Evolutionary conservation across 37 sponge, comb jelly and placozoan species (phyloP).

Genomic region (Crambe crambe): DNA sequence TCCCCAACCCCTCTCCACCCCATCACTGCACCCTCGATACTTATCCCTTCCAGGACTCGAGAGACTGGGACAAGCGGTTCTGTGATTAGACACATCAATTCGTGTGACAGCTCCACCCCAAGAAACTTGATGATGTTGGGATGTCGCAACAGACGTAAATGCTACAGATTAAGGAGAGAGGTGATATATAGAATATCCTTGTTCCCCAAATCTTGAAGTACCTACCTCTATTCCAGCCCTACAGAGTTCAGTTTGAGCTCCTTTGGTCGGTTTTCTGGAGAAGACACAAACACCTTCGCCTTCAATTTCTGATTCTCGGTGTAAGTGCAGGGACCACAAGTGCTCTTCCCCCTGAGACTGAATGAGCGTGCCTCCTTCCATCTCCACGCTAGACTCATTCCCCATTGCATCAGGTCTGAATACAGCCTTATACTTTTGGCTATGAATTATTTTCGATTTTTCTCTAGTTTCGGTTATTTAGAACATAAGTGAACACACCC

Average conservation of each 20-base stretch:
- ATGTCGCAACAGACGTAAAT: constrained; percentile 70
- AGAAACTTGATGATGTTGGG: constrained; percentile 80
- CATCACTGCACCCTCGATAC: constrained; percentile 44
- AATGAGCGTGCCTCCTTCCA: neutral
- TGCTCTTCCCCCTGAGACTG: constrained; percentile 9
- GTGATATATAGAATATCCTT: neutral
- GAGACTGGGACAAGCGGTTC: constrained; percentile 55
- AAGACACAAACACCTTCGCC: constrained; percentile 15
- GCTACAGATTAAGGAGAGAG: constrained; percentile 26
- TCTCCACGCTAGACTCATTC: neutral
- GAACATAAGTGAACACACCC: too few relatives aligned
- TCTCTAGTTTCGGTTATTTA: neutral
- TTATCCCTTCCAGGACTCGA: neutral
- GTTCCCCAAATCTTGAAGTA: neutral
- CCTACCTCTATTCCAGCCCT: constrained; percentile 22
- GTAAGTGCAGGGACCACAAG: constrained; percentile 14
- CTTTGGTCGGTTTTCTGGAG: neutral
- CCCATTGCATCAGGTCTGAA: too few relatives aligned
- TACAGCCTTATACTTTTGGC: too few relatives aligned
- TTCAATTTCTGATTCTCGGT: neutral
- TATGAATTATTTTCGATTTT: too few relatives aligned
- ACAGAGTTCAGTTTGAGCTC: constrained; percentile 1
- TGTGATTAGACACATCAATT: constrained; percentile 27
- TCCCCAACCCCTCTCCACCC: constrained; percentile 63
- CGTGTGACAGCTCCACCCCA: constrained; percentile 7